Conservation (phyloP, 2,888 invertebrate genomes). For the Protodeltote pygarga region DNA sequence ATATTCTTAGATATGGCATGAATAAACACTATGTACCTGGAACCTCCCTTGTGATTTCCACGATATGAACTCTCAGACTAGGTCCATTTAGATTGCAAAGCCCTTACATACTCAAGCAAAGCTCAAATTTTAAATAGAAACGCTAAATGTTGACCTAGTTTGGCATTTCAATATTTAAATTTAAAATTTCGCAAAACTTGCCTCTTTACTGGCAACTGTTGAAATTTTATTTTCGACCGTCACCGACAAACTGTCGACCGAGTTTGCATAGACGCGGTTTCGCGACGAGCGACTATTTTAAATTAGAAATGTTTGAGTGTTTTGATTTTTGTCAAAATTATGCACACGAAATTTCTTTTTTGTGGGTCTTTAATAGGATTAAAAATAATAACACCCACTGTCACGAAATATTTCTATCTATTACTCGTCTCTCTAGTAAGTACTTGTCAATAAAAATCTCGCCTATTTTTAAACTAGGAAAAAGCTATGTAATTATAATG, state of each 20-base stretch:
- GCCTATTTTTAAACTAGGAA: too few species aligned
- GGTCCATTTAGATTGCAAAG: conserved; percentile 6
- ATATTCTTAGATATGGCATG: background rate
- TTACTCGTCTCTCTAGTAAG: too few species aligned
- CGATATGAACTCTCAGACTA: conserved; percentile 3
- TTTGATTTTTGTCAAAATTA: conserved; percentile 45
- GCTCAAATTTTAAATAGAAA: conserved; percentile 15
- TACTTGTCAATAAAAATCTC: too few species aligned
- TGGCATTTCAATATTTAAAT: conserved; percentile 56
- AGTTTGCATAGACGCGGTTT: conserved; percentile 51
- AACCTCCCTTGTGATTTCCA: conserved; percentile 8
- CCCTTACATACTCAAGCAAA: conserved; percentile 3
- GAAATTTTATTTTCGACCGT: conserved; percentile 63
- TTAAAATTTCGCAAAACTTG: conserved; percentile 60
- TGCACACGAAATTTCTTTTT: conserved; percentile 13
- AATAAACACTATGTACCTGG: background rate
- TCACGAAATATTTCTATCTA: too few species aligned
- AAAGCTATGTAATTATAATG: too few species aligned
- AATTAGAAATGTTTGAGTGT: conserved; percentile 59
- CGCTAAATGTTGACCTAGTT: conserved; percentile 31
- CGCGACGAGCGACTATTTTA: conserved; percentile 50
- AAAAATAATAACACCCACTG: too few species aligned
- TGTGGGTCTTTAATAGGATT: too few species aligned
- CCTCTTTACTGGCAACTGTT: conserved; percentile 44
- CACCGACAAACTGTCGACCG: conserved; percentile 46